Conservation (phyloP, 2,888 invertebrate genomes). For the Sericinus montela region DNA sequence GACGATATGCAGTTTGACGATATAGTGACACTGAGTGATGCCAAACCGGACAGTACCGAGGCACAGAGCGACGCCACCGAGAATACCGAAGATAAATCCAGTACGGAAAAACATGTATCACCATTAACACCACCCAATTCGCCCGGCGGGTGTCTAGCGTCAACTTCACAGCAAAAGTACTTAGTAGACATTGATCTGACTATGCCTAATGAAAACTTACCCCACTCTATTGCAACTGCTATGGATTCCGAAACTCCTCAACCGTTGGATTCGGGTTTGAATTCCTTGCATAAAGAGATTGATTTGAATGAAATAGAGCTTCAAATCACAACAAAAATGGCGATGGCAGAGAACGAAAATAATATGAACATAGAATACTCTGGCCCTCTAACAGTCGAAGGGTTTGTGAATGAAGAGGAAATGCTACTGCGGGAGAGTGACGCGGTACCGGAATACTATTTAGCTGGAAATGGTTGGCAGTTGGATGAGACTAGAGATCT, state of each 20-base stretch:
- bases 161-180: conserved; percentile 60
- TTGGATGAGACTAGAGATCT: conserved; percentile 77
- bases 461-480: conserved; percentile 73
- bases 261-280: conserved; percentile 30
- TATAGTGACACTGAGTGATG: conserved; percentile 44
- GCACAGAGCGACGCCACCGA: conserved; percentile 37
- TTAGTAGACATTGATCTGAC: conserved; percentile 57
- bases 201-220: conserved; percentile 24
- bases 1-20: conserved; percentile 59
- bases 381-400: conserved; percentile 59
- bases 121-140: conserved; percentile 70
- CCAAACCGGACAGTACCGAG: conserved; percentile 37
- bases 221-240: conserved; percentile 23
- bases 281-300: conserved; percentile 42
- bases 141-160: conserved; percentile 59
- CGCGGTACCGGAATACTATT: conserved; percentile 46
- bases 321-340: conserved; percentile 67
- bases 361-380: conserved; percentile 74
- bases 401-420: conserved; percentile 44
- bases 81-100: conserved; percentile 48
- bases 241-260: conserved; percentile 13
- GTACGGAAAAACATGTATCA: conserved; percentile 56
- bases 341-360: conserved; percentile 75
- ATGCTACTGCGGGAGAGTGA: conserved; percentile 42
- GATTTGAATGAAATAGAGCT: conserved; percentile 67